Evolutionary conservation across 2,797 vertebrate genomes (phyloP).

Genomic region (Coregonus sp.): DNA sequence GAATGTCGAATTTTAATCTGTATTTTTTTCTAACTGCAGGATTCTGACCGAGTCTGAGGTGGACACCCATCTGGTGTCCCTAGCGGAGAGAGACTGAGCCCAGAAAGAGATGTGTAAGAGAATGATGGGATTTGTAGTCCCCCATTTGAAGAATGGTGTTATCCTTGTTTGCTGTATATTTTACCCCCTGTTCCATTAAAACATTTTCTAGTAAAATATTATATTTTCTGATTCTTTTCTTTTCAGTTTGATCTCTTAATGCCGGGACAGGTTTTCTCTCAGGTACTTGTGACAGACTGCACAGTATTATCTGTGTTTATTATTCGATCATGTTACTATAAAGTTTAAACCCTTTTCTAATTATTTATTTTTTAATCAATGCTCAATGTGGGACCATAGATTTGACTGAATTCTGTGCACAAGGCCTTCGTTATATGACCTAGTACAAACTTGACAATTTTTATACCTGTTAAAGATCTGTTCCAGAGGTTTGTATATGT

Average conservation of each 20-base stretch:
- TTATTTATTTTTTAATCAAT: background rate
- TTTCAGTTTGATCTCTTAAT: background rate
- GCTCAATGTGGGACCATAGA: background rate
- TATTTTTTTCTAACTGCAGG: conserved; percentile 70
- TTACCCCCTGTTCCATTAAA: conserved; percentile 71
- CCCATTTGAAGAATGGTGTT: conserved; percentile 54
- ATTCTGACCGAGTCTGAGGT: conserved; percentile 93
- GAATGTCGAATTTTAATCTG: background rate
- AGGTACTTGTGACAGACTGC: background rate
- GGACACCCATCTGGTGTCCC: conserved; percentile 88
- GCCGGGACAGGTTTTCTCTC: background rate
- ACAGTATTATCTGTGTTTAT: too few relatives aligned
- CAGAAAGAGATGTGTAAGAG: conserved; percentile 57
- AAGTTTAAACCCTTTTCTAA: background rate
- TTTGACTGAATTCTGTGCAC: background rate
- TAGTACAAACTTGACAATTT: background rate
- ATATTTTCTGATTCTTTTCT: background rate
- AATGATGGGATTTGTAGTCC: conserved; percentile 66
- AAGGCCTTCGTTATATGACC: background rate
- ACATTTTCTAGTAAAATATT: conserved; percentile 70
- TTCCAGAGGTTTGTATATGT: too few relatives aligned
- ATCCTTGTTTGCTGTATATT: conserved; percentile 81
- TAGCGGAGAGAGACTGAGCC: conserved; percentile 92
- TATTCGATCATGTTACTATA: background rate
- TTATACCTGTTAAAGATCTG: background rate